Evolutionary conservation across 2,888 invertebrate species (phyloP), one percentile per base, ranked within the genome.

Genomic region (Cistogaster globosa): DNA sequence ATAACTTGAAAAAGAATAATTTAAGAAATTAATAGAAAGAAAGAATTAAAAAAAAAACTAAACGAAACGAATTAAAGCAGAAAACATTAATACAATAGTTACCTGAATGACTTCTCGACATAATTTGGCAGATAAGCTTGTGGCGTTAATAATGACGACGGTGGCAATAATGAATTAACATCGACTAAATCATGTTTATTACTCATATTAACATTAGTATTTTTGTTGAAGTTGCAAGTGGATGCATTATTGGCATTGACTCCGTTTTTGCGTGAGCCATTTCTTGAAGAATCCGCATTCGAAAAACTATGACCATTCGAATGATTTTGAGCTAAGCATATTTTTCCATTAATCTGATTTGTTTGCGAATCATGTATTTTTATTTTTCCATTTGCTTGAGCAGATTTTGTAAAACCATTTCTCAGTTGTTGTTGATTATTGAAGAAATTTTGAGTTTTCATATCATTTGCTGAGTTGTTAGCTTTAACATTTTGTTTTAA

Each of bases 21-120:
- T 53, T 53, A 53, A 18, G 18, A 53, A 18, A 53, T 7, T 1
- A 26, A 26, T 26, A 18, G 9, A 18, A 53, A 18, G 1, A 53
- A 20, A 53, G 14, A 53, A 32, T 32, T 32, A 32, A 53, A 16
- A 32, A 53, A 16, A 36, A n/a, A 58, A 38, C 36, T 57, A 51
- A 14, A 76, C 14, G 57, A 71, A 62, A 76, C 55, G 79, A 83
- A 84, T 86, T 57, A 32, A 67, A 86, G 55, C 77, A 63, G 86
- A 88, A 86, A 71, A 32, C 32, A 60, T 63, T 55, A 48, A 38
- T 55, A 76, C 18, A 60, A 67, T 67, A 92, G 90, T 92, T 92
- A 92, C 93, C 92, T 92, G 92, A 91, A 92, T 91, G 92, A 92
- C 93, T 93, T 92, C 91, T 90, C 93, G 90, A 91, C 92, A 90